Base-by-base conservation (phyloP, 2,888 invertebrate species). In the Bembecia ichneumoniformis region DNA sequence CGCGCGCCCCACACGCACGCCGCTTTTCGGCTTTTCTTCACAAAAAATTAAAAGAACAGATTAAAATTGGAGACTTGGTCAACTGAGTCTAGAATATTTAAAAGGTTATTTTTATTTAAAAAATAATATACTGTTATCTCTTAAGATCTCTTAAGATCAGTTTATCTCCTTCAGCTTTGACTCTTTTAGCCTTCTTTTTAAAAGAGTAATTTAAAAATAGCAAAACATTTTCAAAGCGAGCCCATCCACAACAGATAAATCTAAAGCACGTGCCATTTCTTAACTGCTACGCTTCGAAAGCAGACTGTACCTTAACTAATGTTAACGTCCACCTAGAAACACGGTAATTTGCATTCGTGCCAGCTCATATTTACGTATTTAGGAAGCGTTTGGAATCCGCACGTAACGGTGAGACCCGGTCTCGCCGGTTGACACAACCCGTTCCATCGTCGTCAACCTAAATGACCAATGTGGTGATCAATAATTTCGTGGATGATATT, bases 331-430 rank as follows among this genome's bases (percentile, higher is more conserved):
- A 71, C 73, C 74, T 66, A 68, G 63, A 72, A 73, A 70, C 71
- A 57, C 62, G 68, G 64, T 74, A 69, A 82, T 83, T 82, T 77
- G 68, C 76, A 83, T 82, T 68, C 68, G 62, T 62, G 62, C 59
- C 67, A 63, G 62, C 68, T 64, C 66, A 66, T 28, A n/a, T 46
- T n/a, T 69, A 73, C 71, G 58, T 74, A 76, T 77, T 80, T 77
- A 70, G 72, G 74, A 69, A 71, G 64, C 70, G 66, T 55, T 56
- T 62, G 75, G 77, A 73, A 77, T 78, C 72, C 68, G 35, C 34
- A 55, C 58, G 57, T 82, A 82, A 81, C 82, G 78, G 84, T 78
- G 54, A 55, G 55, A 70, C 66, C 66, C 60, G 28, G 70, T 64
- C 64, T 58, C 51, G 52, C 57, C 49, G 53, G 54, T 52, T 52